Evolutionary conservation across 1,140 invertebrate genomes (phyloP), one percentile per base, ranked within the genome.

Genomic region (Nylanderia fulva): DNA sequence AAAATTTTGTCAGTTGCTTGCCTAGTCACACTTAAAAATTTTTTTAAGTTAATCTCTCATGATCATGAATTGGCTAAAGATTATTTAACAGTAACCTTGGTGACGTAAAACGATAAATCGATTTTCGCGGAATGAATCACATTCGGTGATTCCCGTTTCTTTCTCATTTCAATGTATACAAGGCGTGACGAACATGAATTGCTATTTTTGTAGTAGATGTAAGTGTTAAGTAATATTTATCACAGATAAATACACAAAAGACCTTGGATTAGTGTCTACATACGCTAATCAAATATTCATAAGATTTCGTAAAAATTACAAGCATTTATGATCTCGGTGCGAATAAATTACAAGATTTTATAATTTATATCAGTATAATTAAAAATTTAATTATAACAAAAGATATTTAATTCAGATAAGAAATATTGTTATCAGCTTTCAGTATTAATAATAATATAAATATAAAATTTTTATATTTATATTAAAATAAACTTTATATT

Each of bases 1-100:
- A 45, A 21, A 89, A 86, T 88, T 89, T 88, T 69, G 33, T 15
- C 21, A 13, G 0, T 61, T 33, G 2, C n/a, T n/a, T 45, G 45
- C 18, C 15, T 48, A 52, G 15, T 63, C 29, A 64, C 45, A 71
- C 11, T 68, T 13, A 6, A 8, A 6, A 58, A 24, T 61, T 42
- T 66, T n/a, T 24, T 77, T 13, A 66, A 66, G 24, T 66, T 36
- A 48, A 27, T 27, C 29, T 77, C 13, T 66, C 75, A 77, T 54
- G 13, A 52, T 5, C 36, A 1, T 11, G n/a, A 24, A 64, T 13
- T 71, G 36, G 7, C n/a, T 6, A 48, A 66, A 54, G n/a, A 64
- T 87, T 87, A 71, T 88, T 87, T 79, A 9, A 27, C 5, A 6
- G 87, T 88, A 61, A 24, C 86, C 86, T 39, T n/a, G 60, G 48